Base-by-base conservation (phyloP, 2,113 vertebrate genomes). In the Crotalus horridus region DNA sequence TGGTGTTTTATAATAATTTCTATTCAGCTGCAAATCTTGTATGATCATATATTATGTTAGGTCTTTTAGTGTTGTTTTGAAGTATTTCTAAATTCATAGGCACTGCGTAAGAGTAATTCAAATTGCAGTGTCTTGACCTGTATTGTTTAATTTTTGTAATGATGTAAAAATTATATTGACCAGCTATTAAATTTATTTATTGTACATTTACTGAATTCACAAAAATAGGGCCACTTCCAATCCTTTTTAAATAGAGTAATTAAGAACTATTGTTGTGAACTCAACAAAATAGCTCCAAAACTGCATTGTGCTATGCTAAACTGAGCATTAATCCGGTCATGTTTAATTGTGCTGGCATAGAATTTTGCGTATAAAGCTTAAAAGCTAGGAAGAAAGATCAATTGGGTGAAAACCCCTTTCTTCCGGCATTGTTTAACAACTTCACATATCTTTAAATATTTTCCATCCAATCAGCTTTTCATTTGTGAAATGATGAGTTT, bases 21-120 rank as follows among this genome's bases (percentile, higher is more conserved):
- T 59, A 46, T 91, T 15, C 55, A 95, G 87, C 89, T 39, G 87
- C 64, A 94, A 81, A 59, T 85, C 51, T 64, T 93, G 23, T 90
- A 85, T 95, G 74, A 94, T 94, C 20, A 64, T n/a, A 81, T 26
- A 21, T 96, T 95, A 81, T 91, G 93, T 94, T 55, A 90, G 91
- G 43, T 74, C 6, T 11, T 24, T 92, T 91, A 55, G 8, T 21
- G 13, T 87, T 46, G 39, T 59, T 89, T 56, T 29, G 23, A 56
- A 74, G 29, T 55, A 20, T 51, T 88, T 43, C 69, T 58, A 55
- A 55, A 54, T 55, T 85, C 90, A 86, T 43, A 59, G 90, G 61
- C 85, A 61, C n/a, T 54, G 11, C 86, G 54, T 23, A 88, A 21
- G 23, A 74, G 59, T 51, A 88, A 92, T 56, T 13, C n/a, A 91